These are phyloP conservation scores for Bombus ignitus DNA, from an alignment of 1,140 invertebrate genomes.

Conservation along the genomic window DNA sequence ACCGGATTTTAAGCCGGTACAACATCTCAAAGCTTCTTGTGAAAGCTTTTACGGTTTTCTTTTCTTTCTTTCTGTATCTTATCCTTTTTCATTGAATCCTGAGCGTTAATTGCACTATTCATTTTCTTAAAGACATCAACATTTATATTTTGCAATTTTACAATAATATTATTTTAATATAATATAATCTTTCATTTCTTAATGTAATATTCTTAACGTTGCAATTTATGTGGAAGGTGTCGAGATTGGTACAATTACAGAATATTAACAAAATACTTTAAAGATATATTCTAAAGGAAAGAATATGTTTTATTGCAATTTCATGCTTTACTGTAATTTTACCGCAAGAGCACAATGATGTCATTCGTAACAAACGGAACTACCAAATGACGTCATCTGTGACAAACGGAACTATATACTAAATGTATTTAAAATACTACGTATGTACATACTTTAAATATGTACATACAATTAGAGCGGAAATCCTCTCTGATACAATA, in stretches of 20 bases:
- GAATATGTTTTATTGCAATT: not conserved
- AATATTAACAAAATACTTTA: not conserved
- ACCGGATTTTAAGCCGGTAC: conserved; percentile 10
- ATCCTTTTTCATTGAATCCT: not conserved
- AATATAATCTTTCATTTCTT: not conserved
- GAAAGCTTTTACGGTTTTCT: not conserved
- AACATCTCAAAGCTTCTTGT: not conserved
- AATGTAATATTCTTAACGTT: not conserved
- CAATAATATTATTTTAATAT: not conserved
- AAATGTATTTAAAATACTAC: not conserved
- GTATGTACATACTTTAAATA: not conserved
- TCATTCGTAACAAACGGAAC: not conserved
- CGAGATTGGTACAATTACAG: not conserved
- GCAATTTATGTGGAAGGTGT: not conserved
- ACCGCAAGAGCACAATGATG: not conserved
- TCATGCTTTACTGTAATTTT: not conserved
- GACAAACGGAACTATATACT: not conserved
- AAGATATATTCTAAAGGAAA: not conserved
- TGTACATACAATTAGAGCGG: not conserved
- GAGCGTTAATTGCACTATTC: not conserved
- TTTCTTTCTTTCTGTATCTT: not conserved
- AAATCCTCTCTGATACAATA: too few species aligned
- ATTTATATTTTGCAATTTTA: not conserved
- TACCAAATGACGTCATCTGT: not conserved
- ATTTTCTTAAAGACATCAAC: not conserved